These are phyloP conservation scores for Drosophila robusta DNA, from an alignment of 2,888 invertebrate genomes.

Conservation along the genomic window DNA sequence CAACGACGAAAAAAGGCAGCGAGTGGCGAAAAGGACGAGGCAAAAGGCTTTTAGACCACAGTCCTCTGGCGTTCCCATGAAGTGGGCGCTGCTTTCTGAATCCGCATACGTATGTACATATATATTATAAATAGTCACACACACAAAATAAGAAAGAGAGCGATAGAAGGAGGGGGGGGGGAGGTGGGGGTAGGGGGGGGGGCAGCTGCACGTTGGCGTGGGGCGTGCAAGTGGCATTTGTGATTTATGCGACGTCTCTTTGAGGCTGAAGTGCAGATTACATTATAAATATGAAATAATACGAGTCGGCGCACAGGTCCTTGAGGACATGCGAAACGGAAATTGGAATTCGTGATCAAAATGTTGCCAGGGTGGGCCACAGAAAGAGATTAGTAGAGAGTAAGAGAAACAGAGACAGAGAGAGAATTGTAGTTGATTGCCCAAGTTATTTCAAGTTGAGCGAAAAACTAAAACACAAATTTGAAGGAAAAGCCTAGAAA, in stretches of 20 bases:
- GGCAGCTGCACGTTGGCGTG: neutral
- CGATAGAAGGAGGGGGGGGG: too few relatives aligned
- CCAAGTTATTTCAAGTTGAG: conserved; percentile 2
- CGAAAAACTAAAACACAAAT: neutral
- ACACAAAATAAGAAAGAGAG: neutral
- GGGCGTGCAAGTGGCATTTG: conserved; percentile 57
- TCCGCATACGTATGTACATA: conserved; percentile 21
- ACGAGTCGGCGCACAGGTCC: conserved; percentile 61
- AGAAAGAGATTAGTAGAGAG: conserved; percentile 10
- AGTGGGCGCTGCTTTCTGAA: conserved; percentile 53
- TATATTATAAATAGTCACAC: conserved; percentile 57
- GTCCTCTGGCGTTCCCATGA: conserved; percentile 52
- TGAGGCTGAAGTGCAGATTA: conserved; percentile 77
- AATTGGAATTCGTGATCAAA: conserved; percentile 65
- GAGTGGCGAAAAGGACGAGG: conserved; percentile 30
- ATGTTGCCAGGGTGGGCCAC: conserved; percentile 1
- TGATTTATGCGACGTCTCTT: conserved; percentile 76
- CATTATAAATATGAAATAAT: conserved; percentile 80
- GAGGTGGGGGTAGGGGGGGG: neutral
- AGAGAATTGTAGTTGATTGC: neutral
- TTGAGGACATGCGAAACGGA: conserved; percentile 73
- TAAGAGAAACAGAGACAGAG: neutral
- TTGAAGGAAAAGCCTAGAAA: neutral
- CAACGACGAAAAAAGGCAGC: conserved; percentile 42
- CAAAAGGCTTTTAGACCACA: conserved; percentile 74